Percentiles rank a stretch among this genome's conserved stretches.
Evolutionary conservation across 2,113 vertebrate genomes (phyloP).

Genomic region (Ophthalmolycus amberensis): DNA sequence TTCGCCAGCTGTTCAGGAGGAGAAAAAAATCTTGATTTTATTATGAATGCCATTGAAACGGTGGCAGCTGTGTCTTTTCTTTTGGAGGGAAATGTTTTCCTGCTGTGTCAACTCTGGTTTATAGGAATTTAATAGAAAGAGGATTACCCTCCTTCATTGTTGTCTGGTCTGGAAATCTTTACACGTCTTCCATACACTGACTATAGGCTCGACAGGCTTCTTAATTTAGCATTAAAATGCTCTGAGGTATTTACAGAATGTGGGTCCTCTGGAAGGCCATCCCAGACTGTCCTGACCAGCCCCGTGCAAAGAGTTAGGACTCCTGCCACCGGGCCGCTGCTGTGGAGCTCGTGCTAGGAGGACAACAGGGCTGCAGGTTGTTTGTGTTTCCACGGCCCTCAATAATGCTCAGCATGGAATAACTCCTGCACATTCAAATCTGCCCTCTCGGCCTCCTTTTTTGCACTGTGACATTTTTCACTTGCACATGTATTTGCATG

Average conservation of each 20-base stretch:
- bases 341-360: neutral
- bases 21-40: constrained; percentile 3
- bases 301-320: neutral
- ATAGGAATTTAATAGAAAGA: constrained; percentile 33
- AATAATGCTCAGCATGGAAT: neutral
- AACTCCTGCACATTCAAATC: neutral
- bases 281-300: neutral
- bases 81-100: neutral
- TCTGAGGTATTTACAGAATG: constrained; percentile 45
- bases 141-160: constrained; percentile 32
- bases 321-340: neutral
- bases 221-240: constrained; percentile 35
- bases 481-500: too few species aligned
- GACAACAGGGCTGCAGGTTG: neutral
- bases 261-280: constrained; percentile 9
- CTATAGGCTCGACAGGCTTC: neutral
- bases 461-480: too few species aligned
- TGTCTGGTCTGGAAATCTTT: constrained; percentile 11
- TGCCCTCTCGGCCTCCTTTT: neutral
- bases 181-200: neutral
- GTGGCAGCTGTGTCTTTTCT: neutral
- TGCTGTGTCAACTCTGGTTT: neutral
- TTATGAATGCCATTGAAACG: neutral
- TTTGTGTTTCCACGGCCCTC: neutral
- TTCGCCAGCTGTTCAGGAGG: constrained; percentile 1